Evolutionary conservation across 2,888 invertebrate genomes (phyloP).

Genomic region (Oithona nana): DNA sequence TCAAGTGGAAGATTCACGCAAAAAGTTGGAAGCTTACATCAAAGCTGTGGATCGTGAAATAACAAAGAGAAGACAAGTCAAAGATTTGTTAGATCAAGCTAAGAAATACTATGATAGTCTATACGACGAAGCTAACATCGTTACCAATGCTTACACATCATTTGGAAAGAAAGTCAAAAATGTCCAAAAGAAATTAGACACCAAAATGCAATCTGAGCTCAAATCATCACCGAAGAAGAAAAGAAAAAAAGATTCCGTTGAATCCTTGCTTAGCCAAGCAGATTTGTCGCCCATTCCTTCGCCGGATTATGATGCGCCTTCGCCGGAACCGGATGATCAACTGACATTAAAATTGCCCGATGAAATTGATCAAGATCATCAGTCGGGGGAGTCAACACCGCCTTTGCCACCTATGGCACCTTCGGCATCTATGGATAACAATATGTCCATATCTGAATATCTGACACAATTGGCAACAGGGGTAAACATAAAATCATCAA

Average conservation of each 20-base stretch:
- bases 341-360: slow-evolving; percentile 2
- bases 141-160: slow-evolving; percentile 46
- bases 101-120: slow-evolving; percentile 73
- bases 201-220: slow-evolving; percentile 24
- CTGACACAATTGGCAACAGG: neutral
- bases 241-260: neutral
- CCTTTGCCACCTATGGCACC: neutral
- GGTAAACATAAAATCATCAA: too few species aligned
- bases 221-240: neutral
- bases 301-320: slow-evolving; percentile 17
- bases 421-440: neutral
- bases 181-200: slow-evolving; percentile 26
- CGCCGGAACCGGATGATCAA: slow-evolving; percentile 6
- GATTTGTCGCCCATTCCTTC: slow-evolving; percentile 2
- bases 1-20: slow-evolving; percentile 61
- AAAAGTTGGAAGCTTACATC: slow-evolving; percentile 58
- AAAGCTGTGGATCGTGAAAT: slow-evolving; percentile 60
- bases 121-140: slow-evolving; percentile 79
- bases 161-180: slow-evolving; percentile 29
- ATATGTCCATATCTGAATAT: neutral
- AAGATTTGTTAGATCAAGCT: slow-evolving; percentile 56
- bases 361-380: neutral
- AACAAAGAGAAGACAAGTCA: slow-evolving; percentile 51
- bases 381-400: neutral
- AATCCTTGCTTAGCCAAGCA: neutral